A percentile compares a stretch with the other conserved stretches of the same genome.
Conservation (phyloP, 2,888 invertebrate genomes). For the Xanthia togata region DNA sequence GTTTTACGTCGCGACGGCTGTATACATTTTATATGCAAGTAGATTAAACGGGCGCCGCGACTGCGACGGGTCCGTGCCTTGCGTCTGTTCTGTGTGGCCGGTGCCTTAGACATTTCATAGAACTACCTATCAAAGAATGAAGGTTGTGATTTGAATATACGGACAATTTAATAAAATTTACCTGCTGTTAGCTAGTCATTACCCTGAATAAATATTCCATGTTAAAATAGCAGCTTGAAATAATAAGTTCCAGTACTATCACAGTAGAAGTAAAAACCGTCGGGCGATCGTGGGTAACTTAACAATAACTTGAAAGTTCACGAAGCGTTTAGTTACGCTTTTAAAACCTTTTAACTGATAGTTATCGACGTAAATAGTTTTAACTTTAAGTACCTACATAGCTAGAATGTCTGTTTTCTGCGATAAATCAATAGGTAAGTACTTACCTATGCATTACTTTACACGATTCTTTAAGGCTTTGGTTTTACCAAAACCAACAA, state of each 20-base stretch:
- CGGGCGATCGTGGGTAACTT: constrained; percentile 27
- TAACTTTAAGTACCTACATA: constrained; percentile 25
- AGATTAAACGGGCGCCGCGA: too few relatives aligned
- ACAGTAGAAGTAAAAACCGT: constrained; percentile 3
- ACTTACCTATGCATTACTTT: background rate
- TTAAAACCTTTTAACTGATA: constrained; percentile 73
- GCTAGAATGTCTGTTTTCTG: constrained; percentile 25
- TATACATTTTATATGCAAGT: too few relatives aligned
- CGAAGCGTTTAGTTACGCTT: constrained; percentile 64
- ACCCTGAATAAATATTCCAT: background rate
- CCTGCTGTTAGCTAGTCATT: background rate
- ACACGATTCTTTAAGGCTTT: too few relatives aligned
- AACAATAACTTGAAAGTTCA: constrained; percentile 61
- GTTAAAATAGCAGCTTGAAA: background rate
- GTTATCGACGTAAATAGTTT: constrained; percentile 66
- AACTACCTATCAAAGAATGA: too few relatives aligned
- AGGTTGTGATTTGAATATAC: too few relatives aligned
- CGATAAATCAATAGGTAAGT: background rate
- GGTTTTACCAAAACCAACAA: too few relatives aligned
- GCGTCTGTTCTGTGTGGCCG: too few relatives aligned
- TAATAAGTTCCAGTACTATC: constrained; percentile 10
- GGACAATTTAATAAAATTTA: too few relatives aligned
- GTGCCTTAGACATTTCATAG: too few relatives aligned
- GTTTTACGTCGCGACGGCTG: too few relatives aligned
- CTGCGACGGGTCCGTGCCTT: too few relatives aligned